phyloP scores from a whole-genome alignment of 2,113 vertebrate genomes.

The Scartelaos histophorus region DNA sequence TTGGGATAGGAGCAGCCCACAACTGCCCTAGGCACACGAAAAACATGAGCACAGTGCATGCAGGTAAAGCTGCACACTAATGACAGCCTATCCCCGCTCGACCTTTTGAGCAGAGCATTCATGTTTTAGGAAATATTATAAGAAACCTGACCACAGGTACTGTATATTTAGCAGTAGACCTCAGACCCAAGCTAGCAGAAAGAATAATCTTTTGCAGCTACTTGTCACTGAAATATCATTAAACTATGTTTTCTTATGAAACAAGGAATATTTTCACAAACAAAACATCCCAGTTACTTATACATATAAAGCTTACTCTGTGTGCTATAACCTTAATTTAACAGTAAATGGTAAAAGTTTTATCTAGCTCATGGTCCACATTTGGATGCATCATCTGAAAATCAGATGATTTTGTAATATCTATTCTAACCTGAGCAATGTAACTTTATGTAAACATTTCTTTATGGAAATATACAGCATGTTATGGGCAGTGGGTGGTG shows the following conservation, averaged over 20 bases:
- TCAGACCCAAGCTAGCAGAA: slow-evolving; percentile 54
- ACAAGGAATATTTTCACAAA: slow-evolving; percentile 41
- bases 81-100: slow-evolving; percentile 33
- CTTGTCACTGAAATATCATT: background rate
- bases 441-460: slow-evolving; percentile 74
- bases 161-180: slow-evolving; percentile 57
- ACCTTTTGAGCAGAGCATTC: slow-evolving; percentile 17
- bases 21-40: slow-evolving; percentile 59
- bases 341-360: slow-evolving; percentile 51
- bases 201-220: slow-evolving; percentile 29
- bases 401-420: slow-evolving; percentile 25
- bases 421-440: slow-evolving; percentile 74
- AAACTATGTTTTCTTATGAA: slow-evolving; percentile 19
- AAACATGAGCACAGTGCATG: slow-evolving; percentile 71
- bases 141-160: slow-evolving; percentile 38
- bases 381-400: slow-evolving; percentile 49
- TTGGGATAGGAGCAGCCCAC: slow-evolving; percentile 48
- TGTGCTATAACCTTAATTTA: slow-evolving; percentile 63
- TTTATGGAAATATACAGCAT: slow-evolving; percentile 62
- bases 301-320: slow-evolving; percentile 36
- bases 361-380: slow-evolving; percentile 53
- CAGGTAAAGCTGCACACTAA: slow-evolving; percentile 68
- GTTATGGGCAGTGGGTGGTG: slow-evolving; percentile 44
- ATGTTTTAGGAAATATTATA: slow-evolving; percentile 21
- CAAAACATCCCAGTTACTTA: slow-evolving; percentile 38